Evolutionary conservation across 2,797 vertebrate genomes (phyloP), one percentile per base, ranked within the genome.

Genomic region (Pseudocheirus occidentalis): DNA sequence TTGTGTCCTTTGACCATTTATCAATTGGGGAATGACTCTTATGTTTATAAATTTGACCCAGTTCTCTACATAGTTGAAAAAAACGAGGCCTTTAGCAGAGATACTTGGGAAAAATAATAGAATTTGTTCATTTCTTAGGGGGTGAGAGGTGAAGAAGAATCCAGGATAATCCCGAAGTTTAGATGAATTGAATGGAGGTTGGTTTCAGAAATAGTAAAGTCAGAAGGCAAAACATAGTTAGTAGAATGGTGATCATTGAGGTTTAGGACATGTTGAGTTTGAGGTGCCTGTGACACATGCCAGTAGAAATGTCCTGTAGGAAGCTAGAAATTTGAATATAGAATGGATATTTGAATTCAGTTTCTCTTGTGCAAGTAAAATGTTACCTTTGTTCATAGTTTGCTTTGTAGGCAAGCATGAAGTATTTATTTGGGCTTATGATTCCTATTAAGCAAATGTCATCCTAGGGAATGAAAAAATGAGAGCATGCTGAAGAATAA

Each of bases 311-410:
- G 73, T 87, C 73, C 9, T 87, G 40, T 21, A 87, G 73, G 21
- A 10, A 87, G 9, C 73, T 87, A 87, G 40, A 46, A 46, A 46
- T 81, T 46, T 1, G 12, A 81, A 46, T 81, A 16, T 93, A 90
- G 59, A 92, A 18, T 18, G 16, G 31, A 95, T 16, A 93, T 93
- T 95, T 93, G n/a, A 96, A 94, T 93, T 93, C 94, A 97, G 90
- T 40, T 92, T 94, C 55, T 40, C 50, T 90, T 55, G 90, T 95
- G n/a, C 91, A 93, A 92, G 9, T 57, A 55, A 91, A 94, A 95
- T 96, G 56, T 97, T 87, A 91, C 40, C 46, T 95, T 95, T 94
- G 94, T 97, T 94, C 93, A 91, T 94, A 94, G 50, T 91, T 94
- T 95, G 29, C 91, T 94, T 96, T 91, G 89, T 92, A 56, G 92